phyloP scores from a whole-genome alignment of 2,113 vertebrate genomes.

The Chloropsis hardwickii region DNA sequence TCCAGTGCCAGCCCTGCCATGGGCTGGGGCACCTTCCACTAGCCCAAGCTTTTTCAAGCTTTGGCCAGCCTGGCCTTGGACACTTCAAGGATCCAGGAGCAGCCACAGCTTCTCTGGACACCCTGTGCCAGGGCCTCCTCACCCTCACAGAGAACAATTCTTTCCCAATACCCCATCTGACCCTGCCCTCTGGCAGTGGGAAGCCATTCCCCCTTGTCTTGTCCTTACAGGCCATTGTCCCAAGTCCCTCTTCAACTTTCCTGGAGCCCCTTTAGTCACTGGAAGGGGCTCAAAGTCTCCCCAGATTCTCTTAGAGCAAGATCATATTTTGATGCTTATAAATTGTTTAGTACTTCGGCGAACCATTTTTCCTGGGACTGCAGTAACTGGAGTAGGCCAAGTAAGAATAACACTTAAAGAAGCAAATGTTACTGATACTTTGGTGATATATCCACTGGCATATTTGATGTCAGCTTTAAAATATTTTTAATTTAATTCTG shows the following conservation, averaged over 20 bases:
- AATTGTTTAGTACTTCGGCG: neutral
- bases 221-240: neutral
- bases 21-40: neutral
- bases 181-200: neutral
- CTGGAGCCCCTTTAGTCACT: neutral
- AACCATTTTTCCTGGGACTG: neutral
- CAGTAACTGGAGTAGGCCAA: neutral
- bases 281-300: neutral
- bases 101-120: neutral
- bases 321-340: neutral
- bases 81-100: neutral
- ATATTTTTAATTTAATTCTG: neutral
- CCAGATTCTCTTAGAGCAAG: neutral
- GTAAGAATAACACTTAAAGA: neutral
- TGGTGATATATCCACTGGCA: neutral
- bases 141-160: rapidly evolving
- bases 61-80: rapidly evolving
- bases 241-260: neutral
- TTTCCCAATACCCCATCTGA: neutral
- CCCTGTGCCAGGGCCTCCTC: neutral
- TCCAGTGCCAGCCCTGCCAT: neutral
- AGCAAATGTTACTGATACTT: neutral
- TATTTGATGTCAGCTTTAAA: neutral
- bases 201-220: neutral
- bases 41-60: rapidly evolving